Evolutionary conservation across 2,113 vertebrate genomes (phyloP).

Genomic region (Catharus minimus): DNA sequence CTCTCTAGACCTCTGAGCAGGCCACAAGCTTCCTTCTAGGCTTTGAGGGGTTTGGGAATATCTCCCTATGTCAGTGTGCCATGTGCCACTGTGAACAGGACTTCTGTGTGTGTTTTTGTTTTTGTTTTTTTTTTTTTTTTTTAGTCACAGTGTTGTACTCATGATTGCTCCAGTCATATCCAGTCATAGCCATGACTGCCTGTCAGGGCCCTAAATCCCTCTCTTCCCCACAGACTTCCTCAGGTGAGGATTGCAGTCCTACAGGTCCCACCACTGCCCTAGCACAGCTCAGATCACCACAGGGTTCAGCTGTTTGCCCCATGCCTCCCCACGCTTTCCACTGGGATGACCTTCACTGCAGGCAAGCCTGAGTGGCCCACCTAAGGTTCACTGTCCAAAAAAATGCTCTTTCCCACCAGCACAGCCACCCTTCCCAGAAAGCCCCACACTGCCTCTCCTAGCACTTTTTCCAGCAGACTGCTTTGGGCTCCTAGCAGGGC

Average conservation of each 20-base stretch:
- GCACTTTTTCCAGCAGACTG: neutral
- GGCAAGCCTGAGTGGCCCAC: neutral
- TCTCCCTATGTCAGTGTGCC: fast-evolving
- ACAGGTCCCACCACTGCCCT: neutral
- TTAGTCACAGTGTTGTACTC: neutral
- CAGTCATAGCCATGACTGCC: no score
- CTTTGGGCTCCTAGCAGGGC: neutral
- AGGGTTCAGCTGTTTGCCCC: neutral
- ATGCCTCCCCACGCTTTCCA: neutral
- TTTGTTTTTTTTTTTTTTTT: no score
- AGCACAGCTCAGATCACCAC: neutral
- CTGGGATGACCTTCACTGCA: neutral
- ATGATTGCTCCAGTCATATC: neutral
- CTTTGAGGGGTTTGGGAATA: neutral
- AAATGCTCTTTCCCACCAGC: neutral
- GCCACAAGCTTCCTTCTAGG: neutral
- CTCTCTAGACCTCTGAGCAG: neutral
- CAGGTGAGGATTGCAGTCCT: neutral
- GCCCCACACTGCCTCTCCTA: neutral
- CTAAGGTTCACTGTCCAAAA: neutral
- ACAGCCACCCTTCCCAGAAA: neutral
- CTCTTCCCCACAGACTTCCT: neutral
- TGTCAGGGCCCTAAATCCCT: neutral
- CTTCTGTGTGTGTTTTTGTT: no score
- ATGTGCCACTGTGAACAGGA: neutral